A percentile compares a stretch with the other conserved stretches of the same genome.
Conservation (phyloP, 2,113 vertebrate genomes). For the Ia io region DNA sequence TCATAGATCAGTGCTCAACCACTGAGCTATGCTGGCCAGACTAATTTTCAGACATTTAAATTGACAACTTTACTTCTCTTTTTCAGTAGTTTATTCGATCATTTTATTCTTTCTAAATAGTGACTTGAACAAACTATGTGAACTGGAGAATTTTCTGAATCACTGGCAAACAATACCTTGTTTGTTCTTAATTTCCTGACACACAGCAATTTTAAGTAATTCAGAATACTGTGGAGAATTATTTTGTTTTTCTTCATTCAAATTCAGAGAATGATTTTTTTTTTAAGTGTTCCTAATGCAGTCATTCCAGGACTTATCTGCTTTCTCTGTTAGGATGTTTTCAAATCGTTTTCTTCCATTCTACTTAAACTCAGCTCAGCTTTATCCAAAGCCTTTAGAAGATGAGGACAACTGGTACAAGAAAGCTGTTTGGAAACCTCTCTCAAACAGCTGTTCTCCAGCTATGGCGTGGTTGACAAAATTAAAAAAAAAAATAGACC, state of each 20-base stretch:
- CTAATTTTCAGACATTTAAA: not conserved
- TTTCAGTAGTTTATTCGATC: not conserved
- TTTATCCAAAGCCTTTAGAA: not conserved
- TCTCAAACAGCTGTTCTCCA: not conserved
- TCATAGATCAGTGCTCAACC: too few species aligned
- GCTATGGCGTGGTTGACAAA: not conserved
- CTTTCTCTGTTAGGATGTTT: not conserved
- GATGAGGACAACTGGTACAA: not conserved
- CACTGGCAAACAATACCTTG: not conserved
- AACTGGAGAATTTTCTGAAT: not conserved
- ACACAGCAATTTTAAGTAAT: conserved; percentile 23
- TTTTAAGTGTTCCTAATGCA: not conserved
- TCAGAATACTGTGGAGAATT: not conserved
- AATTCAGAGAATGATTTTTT: not conserved
- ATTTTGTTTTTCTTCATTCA: conserved; percentile 28
- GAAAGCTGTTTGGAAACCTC: not conserved
- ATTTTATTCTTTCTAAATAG: not conserved
- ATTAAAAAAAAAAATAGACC: conserved; percentile 19
- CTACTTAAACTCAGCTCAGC: not conserved
- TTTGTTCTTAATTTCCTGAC: not conserved
- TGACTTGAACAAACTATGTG: not conserved
- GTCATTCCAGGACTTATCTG: not conserved
- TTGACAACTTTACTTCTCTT: not conserved
- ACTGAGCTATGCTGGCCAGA: too few species aligned
- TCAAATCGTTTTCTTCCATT: conserved; percentile 12